phyloP scores from a whole-genome alignment of 2,888 invertebrate genomes.

The Macropis europaea region DNA sequence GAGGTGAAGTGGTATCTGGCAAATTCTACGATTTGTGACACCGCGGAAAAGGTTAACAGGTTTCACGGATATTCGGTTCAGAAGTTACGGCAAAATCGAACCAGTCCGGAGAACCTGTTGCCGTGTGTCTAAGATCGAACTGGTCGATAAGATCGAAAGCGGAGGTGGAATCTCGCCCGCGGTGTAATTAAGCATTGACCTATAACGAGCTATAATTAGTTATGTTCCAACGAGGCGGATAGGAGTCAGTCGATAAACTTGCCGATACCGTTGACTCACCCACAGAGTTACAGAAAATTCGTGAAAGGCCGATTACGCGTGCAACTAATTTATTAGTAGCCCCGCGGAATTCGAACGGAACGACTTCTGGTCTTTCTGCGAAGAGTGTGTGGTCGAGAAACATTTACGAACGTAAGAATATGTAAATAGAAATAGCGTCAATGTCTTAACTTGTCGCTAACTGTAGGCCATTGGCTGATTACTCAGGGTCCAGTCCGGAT shows the following conservation, averaged over 20 bases:
- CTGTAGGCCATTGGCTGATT: constrained; percentile 11
- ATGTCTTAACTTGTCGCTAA: constrained; percentile 1
- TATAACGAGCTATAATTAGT: constrained; percentile 77
- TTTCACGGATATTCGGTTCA: constrained; percentile 55
- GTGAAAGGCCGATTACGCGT: neutral
- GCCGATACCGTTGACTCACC: constrained; percentile 63
- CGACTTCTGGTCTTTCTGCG: neutral
- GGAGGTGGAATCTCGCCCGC: constrained; percentile 70
- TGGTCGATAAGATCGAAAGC: constrained; percentile 70
- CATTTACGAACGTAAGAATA: neutral
- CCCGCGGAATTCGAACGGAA: neutral
- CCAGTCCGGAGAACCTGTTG: constrained; percentile 64
- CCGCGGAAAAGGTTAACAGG: constrained; percentile 49
- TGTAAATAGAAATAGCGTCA: constrained; percentile 12
- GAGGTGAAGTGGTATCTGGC: constrained; percentile 28
- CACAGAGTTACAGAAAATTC: constrained; percentile 24
- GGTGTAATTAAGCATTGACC: constrained; percentile 76
- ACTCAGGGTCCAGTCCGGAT: constrained; percentile 26
- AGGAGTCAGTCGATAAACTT: constrained; percentile 70
- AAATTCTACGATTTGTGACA: constrained; percentile 50
- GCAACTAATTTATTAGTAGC: neutral
- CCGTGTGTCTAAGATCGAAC: constrained; percentile 70
- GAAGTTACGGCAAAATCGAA: constrained; percentile 60
- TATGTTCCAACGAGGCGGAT: constrained; percentile 73
- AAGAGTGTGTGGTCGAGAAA: neutral